Base-by-base conservation (phyloP, 2,888 invertebrate species). In the Hypolimnas misippus region DNA sequence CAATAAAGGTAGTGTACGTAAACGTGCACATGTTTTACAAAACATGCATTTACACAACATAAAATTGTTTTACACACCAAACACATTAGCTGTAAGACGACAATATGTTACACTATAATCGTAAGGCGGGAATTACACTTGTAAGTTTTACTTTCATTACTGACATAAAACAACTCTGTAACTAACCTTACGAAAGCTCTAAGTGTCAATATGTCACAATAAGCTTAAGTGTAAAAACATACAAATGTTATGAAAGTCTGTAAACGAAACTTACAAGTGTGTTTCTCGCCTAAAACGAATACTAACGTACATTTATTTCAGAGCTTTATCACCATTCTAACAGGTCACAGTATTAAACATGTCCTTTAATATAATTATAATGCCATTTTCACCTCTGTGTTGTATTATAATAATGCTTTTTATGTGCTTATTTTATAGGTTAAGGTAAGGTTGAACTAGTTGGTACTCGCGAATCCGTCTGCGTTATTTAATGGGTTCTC, bases 271-370 rank as follows among this genome's bases (percentile, higher is more conserved):
- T 50, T 10, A 25, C 19, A 29, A 29, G 3, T 3, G 29, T 51
- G 4, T 19, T 46, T 46, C 25, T 12, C 12, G 2, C 12, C 19
- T 1, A 25, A 55, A 55, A 50, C 52, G 63, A 35, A 12, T 59
- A 65, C 63, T 68, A 67, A 67, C 66, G 63, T 21, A 40, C 49
- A 60, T 66, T 66, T 66, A 71, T 71, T 69, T 62, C 67, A 67
- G 66, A 65, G 58, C 55, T 65, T 70, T 54, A 46, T 19, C 64
- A 55, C 67, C 66, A 61, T 57, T 65, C 71, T 73, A 74, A 75
- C 35, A 62, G 81, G 84, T 82, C 85, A 82, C 82, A 84, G 81
- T 84, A 75, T 80, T 66, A 63, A 68, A 71, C n/a, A 70, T 14
- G 60, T 46, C 56, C 57, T 71, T 67, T n/a, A 10, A 44, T 40